Evolutionary conservation across 2,113 vertebrate species (phyloP), one percentile per base, ranked within the genome.

Genomic region (Phyllopteryx taeniolatus): DNA sequence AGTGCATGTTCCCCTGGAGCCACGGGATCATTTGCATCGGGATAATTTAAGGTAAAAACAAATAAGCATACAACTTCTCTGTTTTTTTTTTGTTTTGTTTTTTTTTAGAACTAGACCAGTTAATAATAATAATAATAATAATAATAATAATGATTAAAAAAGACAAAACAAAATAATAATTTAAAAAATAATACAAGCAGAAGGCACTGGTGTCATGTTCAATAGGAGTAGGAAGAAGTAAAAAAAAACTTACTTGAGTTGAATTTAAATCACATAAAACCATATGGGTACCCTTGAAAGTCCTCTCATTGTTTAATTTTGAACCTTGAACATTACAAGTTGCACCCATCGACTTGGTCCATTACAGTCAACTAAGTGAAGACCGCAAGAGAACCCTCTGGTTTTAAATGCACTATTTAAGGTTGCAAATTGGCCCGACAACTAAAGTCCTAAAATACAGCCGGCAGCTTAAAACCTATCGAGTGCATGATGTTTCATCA

Each of bases 301-400:
- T 68, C 57, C 82, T 87, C 78, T 82, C 86, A 86, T 84, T 92
- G 91, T 92, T 93, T 90, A 91, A 86, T 73, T 91, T 91, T 86
- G 72, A 77, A 75, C 76, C 82, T 86, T 89, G 83, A 90, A 87
- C 71, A 73, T 83, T 82, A 83, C 85, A 76, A 79, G 35, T 72
- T 6, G 75, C 67, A 71, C 78, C 89, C 89, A 91, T 90, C 86
- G 70, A 88, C 85, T 90, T 78, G 83, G 73, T 87, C 87, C 90
- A 89, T 92, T 91, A 91, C 59, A 70, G 65, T 77, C 67, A 33
- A 67, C 86, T 88, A 88, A 91, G 87, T 91, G 87, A 90, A 89
- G 85, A 85, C 86, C 80, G 80, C 79, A 51, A 53, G 76, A 73
- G 80, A 31, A 60, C 77, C 79, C 75, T 74, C 77, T 73, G 49